Conservation (phyloP, 2,888 invertebrate genomes). For the Stenchaetothrips biformis region DNA sequence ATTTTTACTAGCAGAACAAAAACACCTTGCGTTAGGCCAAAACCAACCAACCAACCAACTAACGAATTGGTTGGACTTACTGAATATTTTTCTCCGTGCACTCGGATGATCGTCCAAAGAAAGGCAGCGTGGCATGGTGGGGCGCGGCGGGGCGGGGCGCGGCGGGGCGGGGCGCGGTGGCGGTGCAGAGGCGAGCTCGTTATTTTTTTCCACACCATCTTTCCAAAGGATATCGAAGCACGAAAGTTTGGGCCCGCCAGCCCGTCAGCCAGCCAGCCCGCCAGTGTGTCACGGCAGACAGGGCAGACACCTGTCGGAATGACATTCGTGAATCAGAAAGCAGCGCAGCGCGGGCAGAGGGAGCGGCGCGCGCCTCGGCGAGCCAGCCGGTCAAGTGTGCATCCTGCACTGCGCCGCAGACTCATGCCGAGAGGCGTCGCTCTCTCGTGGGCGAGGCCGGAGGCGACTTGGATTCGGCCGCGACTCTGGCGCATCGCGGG, state of each 20-base stretch:
- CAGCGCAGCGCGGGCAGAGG: background rate
- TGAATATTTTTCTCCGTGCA: no score
- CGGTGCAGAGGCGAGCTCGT: background rate
- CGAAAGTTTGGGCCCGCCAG: no score
- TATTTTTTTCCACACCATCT: background rate
- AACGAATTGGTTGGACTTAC: no score
- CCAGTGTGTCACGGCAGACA: no score
- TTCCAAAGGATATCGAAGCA: background rate
- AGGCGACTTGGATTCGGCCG: no score
- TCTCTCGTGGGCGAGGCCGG: no score
- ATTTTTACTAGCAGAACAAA: no score
- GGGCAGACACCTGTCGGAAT: no score
- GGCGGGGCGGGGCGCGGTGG: background rate
- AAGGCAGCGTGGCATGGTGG: background rate
- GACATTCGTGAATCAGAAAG: background rate
- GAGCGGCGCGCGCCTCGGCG: background rate
- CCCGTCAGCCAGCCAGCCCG: no score
- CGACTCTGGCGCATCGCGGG: no score
- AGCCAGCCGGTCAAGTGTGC: background rate
- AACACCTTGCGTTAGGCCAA: no score
- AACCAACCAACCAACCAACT: no score
- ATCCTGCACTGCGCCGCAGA: background rate
- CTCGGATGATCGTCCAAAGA: conserved; percentile 14
- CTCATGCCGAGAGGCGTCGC: background rate
- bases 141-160: background rate